Evolutionary conservation across 2,888 invertebrate species (phyloP), one percentile per base, ranked within the genome.

Genomic region (Agrilus mali): DNA sequence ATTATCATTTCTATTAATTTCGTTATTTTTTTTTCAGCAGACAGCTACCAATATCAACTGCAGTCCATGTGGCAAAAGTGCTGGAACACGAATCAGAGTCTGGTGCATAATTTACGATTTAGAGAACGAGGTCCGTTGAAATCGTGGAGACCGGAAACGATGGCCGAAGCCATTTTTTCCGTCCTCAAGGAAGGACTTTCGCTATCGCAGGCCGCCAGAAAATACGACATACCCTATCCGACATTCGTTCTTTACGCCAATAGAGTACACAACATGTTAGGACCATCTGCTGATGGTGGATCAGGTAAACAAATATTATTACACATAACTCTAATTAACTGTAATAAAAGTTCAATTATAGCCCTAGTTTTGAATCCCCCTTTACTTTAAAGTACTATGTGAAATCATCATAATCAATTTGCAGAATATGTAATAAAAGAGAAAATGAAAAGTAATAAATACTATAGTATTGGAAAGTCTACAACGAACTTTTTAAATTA

Each of bases 51-150:
- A 69, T 90, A 90, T 69, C 90, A 92, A 69, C 72, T 92, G 65
- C 92, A 92, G 69, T 88, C 87, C 45, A 87, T 90, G 83, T 92
- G 92, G 92, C 90, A 92, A 69, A 92, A 90, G 67, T 90, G 90
- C 68, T 92, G 90, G 90, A 90, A 86, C 68, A 89, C 88, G 54
- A 89, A 88, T 68, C 90, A 90, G 68, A 86, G 85, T 59, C 74
- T 90, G 60, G 87, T 90, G 55, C 90, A 90, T 70, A 88, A 90
- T 65, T 71, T 92, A 61, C 79, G 90, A 56, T 90, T 92, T 74
- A 82, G 92, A 38, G 92, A 92, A 69, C 79, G 92, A 45, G 92
- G 92, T 3, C 92, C 92, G 0, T 73, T 92, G 47, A 92, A 92
- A 66, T 90, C 90, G 43, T 92, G 92, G 92, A 74, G 90, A 41